Evolutionary conservation across 2,888 invertebrate genomes (phyloP), one percentile per base, ranked within the genome.

Genomic region (Biston stratarius): DNA sequence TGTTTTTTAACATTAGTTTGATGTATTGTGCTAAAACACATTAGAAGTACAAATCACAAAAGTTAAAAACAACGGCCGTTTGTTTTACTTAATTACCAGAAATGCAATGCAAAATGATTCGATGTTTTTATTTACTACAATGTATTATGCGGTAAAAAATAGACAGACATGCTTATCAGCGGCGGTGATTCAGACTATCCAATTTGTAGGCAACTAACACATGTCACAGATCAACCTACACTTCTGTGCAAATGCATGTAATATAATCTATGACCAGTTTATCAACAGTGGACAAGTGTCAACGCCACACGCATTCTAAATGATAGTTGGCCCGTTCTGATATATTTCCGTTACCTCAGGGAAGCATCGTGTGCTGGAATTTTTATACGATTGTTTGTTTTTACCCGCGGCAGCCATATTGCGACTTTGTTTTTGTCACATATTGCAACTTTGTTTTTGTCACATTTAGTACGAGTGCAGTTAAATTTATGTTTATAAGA

Each of bases 311-410:
- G 70, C 71, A 67, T 58, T 63, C 52, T 61, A 58, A 56, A 64
- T 75, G 70, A 77, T 77, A 77, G 73, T 69, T 71, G 68, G 64
- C 75, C 14, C 52, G 74, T 73, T 77, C 76, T 71, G 71, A 71
- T 74, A 70, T 69, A 72, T 78, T 83, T 82, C 82, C 82, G 80
- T 78, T 78, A 74, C 65, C 40, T 73, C 55, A 62, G 60, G 61
- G 67, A 58, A 53, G 11, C 36, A 42, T 11, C 15, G 34, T 36
- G 2, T 14, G 33, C 14, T 36, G 48, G 55, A 11, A 60, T 51
- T 42, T 51, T 56, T 11, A n/a, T 49, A 33, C 59, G 40, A 40
- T 49, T 59, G 40, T 40, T 59, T 59, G 38, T 59, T 59, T 59
- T 49, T 14, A 36, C 0, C 24, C 33, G 48, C 38, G 38, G 1